phyloP scores from a whole-genome alignment of 2,113 vertebrate genomes.

The Fulica atra region DNA sequence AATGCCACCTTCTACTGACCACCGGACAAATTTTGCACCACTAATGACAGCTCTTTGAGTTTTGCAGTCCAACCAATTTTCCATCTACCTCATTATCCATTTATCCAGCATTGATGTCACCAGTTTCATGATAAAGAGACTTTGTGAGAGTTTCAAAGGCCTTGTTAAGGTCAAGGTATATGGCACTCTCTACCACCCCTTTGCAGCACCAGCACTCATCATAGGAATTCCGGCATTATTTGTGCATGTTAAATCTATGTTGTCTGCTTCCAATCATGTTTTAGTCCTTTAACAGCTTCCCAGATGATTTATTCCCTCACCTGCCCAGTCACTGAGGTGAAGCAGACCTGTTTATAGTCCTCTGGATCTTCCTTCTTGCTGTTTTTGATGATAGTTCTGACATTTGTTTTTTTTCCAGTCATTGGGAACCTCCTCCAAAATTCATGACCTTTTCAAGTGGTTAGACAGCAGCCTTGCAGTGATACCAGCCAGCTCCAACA shows the following conservation, averaged over 20 bases:
- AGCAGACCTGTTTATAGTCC: background rate
- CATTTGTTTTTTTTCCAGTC: background rate
- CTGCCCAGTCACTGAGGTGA: background rate
- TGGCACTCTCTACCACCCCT: background rate
- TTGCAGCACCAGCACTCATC: background rate
- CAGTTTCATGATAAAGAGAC: background rate
- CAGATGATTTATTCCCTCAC: background rate
- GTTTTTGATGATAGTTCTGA: background rate
- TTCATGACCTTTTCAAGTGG: background rate
- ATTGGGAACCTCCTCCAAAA: background rate
- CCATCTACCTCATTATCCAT: background rate
- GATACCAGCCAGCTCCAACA: background rate
- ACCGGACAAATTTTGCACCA: background rate
- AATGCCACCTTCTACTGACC: background rate
- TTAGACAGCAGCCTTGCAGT: background rate
- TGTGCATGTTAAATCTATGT: background rate
- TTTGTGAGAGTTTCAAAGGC: background rate
- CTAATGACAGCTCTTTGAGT: background rate
- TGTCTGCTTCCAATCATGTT: background rate
- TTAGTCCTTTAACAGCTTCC: background rate
- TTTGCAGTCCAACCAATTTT: background rate
- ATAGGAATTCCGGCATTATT: background rate
- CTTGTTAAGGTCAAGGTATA: background rate
- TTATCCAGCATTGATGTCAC: background rate
- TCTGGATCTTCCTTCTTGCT: background rate